Percentiles rank a stretch among this genome's conserved stretches.
Evolutionary conservation across 2,797 vertebrate species (phyloP).

Genomic region (Moxostoma hubbsi): DNA sequence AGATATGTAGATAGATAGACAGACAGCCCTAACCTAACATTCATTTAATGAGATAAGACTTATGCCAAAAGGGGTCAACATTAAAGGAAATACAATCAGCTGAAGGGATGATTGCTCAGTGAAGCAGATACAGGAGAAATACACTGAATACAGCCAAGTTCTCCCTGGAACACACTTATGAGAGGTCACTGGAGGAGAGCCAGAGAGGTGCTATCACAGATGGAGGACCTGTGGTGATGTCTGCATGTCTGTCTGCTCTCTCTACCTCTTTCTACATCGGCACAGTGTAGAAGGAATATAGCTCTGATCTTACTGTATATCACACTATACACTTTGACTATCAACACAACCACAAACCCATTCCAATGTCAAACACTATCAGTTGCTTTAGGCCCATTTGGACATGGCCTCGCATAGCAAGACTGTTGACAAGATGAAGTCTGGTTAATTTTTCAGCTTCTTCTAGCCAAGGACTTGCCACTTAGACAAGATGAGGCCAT

Average conservation of each 20-base stretch:
- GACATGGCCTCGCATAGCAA: background rate
- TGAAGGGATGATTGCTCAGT: constrained; percentile 39
- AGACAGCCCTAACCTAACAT: no score
- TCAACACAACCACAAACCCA: constrained; percentile 1
- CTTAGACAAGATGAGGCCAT: no score
- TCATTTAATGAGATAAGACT: no score
- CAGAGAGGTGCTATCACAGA: constrained; percentile 20
- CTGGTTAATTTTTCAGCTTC: no score
- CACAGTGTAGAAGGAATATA: background rate
- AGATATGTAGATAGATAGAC: no score
- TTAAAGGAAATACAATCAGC: constrained; percentile 45
- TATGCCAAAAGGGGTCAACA: constrained; percentile 64
- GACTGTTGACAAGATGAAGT: no score
- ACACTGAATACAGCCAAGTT: constrained; percentile 7
- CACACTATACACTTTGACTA: background rate
- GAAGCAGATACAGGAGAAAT: constrained; percentile 15
- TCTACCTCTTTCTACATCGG: background rate
- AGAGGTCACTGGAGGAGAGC: constrained; percentile 17
- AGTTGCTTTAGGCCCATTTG: background rate
- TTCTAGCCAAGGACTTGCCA: no score
- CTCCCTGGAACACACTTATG: constrained; percentile 40
- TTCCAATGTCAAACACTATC: background rate
- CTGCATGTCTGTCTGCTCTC: constrained; percentile 31
- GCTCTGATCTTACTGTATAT: constrained; percentile 1
- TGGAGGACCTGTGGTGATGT: constrained; percentile 25